Evolutionary conservation across 2,888 invertebrate species (phyloP).

Genomic region (Nephrotoma guestfalica): DNA sequence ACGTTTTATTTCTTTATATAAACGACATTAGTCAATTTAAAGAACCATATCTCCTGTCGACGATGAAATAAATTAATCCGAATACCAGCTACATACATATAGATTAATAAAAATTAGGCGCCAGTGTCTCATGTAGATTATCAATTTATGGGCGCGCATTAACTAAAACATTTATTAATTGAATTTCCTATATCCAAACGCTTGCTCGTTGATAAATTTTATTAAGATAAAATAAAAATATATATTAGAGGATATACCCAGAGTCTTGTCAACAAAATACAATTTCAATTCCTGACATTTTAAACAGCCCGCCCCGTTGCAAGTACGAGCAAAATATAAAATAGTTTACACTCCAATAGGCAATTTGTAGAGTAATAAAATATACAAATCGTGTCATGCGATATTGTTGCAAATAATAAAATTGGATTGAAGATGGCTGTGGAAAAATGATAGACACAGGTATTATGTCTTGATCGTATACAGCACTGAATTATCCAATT

Average conservation of each 20-base stretch:
- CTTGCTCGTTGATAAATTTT: neutral
- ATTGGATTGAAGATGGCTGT: neutral
- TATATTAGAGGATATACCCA: neutral
- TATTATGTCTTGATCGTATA: neutral
- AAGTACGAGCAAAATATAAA: neutral
- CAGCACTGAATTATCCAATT: neutral
- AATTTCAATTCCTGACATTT: neutral
- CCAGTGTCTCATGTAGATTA: neutral
- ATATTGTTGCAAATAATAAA: neutral
- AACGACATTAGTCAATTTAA: neutral
- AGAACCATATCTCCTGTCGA: neutral
- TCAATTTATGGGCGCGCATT: neutral
- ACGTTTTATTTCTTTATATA: neutral
- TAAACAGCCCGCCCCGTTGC: neutral
- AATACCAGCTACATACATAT: neutral
- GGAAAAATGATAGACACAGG: neutral
- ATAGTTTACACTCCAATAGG: neutral
- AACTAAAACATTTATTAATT: neutral
- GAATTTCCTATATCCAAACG: neutral
- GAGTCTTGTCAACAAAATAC: neutral
- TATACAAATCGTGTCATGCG: neutral
- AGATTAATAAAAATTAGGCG: neutral
- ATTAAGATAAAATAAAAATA: neutral
- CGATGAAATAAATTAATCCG: too few relatives aligned
- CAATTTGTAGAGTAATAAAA: neutral